Evolutionary conservation across 2,797 vertebrate species (phyloP), one percentile per base, ranked within the genome.

Genomic region (Neosilurus mollespiculum): DNA sequence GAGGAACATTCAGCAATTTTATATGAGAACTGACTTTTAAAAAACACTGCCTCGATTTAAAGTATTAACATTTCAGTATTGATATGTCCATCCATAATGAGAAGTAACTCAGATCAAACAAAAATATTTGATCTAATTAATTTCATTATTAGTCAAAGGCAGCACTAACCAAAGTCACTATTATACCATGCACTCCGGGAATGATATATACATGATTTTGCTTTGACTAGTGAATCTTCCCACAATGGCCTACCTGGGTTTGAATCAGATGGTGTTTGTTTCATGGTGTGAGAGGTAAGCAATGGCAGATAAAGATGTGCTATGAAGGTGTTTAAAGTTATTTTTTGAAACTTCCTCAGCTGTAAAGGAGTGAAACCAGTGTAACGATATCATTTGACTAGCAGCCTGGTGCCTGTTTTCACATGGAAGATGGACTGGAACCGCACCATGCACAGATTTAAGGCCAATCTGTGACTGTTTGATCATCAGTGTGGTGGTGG

Each of bases 341-440:
- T 73, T 22, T 37, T 5, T 14, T 6, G 6, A 59, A 76, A 59
- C 37, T 15, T 59, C 0, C 37, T 61, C 20, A 61, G 20, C 43
- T 78, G 58, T 59, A 76, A 76, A 58, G 10, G 11, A 1, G 16
- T n/a, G 34, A 77, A 77, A 59, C 56, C 20, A 43, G 22, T 78
- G 59, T 16, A 49, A n/a, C 0, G 9, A 51, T 11, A 18, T 4
- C 4, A 18, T 65, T 49, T 53, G 37, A 62, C 37, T 59, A 18
- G 37, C 76, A 78, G 37, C 37, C 76, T 49, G 22, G 76, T 64
- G 37, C 73, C 30, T n/a, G 54, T 58, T 76, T 59, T 59, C 37
- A 43, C 26, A 76, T 22, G 30, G 54, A 76, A 37, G 73, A 59
- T 12, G 51, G 76, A 64, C 51, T 51, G 56, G 43, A 62, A 65